phyloP scores from a whole-genome alignment of 2,797 vertebrate genomes.

The Manis crassicaudata region DNA sequence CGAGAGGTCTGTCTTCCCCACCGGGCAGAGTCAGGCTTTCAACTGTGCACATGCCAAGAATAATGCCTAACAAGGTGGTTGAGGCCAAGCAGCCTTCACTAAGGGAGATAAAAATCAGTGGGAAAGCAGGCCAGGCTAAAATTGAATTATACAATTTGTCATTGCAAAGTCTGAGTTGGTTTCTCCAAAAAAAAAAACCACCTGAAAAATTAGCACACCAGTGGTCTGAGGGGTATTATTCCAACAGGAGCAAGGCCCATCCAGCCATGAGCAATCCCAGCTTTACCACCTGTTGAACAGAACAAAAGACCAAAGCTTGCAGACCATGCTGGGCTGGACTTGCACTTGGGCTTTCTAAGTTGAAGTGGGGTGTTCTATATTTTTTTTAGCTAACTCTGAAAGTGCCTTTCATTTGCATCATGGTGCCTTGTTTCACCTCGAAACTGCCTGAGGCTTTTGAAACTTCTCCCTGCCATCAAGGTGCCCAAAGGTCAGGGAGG shows the following conservation, averaged over 20 bases:
- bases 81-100: neutral
- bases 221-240: neutral
- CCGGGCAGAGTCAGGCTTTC: neutral
- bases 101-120: neutral
- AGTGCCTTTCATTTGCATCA: constrained; percentile 36
- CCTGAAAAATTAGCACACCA: neutral
- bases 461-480: neutral
- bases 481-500: neutral
- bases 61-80: neutral
- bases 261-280: neutral
- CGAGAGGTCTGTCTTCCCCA: neutral
- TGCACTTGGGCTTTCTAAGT: neutral
- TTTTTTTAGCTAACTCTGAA: neutral
- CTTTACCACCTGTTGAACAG: neutral
- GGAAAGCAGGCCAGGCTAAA: neutral
- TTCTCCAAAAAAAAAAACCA: constrained; percentile 11
- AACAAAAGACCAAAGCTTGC: constrained; percentile 37
- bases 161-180: neutral
- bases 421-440: neutral
- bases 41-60: neutral
- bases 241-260: neutral
- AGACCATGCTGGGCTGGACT: neutral
- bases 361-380: neutral
- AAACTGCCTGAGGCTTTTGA: constrained; percentile 20
- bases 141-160: neutral